phyloP scores from a whole-genome alignment of 2,113 vertebrate genomes.

The Nycticryphes semicollaris region DNA sequence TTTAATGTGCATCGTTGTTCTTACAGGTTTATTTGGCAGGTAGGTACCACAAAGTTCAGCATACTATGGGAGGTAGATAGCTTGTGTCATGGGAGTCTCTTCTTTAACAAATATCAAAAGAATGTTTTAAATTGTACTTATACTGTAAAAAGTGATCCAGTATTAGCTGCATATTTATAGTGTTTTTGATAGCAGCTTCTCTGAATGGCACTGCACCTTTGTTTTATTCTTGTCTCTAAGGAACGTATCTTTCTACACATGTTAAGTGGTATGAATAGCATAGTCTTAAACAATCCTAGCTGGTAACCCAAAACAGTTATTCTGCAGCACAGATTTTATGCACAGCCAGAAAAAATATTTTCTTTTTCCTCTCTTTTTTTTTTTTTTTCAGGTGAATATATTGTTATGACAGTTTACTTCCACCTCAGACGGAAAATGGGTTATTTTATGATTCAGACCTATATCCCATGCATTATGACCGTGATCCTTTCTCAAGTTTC shows the following conservation, averaged over 20 bases:
- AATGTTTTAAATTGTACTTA: background rate
- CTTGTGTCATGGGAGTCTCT: background rate
- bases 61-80: background rate
- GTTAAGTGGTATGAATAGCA: background rate
- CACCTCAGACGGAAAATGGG: slow-evolving; percentile 98
- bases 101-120: background rate
- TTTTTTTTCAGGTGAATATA: slow-evolving; percentile 88
- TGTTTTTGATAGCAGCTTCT: background rate
- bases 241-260: background rate
- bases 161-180: background rate
- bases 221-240: background rate
- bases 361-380: slow-evolving; percentile 2
- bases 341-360: background rate
- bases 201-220: background rate
- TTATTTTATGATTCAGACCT: slow-evolving; percentile 99
- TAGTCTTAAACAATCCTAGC: background rate
- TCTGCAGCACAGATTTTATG: background rate
- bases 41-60: background rate
- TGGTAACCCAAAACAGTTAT: background rate
- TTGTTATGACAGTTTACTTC: slow-evolving; percentile 98
- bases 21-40: background rate
- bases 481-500: slow-evolving; percentile 99
- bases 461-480: slow-evolving; percentile 99
- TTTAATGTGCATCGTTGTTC: background rate
- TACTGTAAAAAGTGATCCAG: background rate